A percentile compares a stretch with the other conserved stretches of the same genome.
Evolutionary conservation across 1,140 invertebrate species (phyloP).

Genomic region (Dufourea novaeangliae): DNA sequence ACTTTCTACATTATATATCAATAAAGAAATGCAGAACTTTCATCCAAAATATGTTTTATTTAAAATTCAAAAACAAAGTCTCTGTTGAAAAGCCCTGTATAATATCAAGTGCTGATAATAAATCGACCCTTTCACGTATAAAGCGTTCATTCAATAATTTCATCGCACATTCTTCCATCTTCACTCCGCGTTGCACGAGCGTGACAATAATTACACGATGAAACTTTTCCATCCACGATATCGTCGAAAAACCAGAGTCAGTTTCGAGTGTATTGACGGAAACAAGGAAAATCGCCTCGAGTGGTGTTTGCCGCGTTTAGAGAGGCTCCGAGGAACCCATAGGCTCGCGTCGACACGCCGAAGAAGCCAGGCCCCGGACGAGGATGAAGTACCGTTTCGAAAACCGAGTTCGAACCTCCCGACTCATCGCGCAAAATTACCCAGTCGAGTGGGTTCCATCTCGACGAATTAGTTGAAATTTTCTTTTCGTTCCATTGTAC

Average conservation of each 20-base stretch:
- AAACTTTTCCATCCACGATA: too few relatives aligned
- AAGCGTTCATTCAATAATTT: too few relatives aligned
- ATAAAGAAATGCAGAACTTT: too few relatives aligned
- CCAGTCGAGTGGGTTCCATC: conserved; percentile 66
- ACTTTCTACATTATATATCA: too few relatives aligned
- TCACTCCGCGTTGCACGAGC: too few relatives aligned
- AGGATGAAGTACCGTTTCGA: conserved; percentile 51
- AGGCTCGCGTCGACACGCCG: not conserved
- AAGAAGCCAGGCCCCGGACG: not conserved
- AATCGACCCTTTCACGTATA: too few relatives aligned
- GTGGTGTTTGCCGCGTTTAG: conserved; percentile 50
- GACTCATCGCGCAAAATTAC: conserved; percentile 75
- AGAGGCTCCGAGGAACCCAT: not conserved
- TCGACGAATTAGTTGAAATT: conserved; percentile 74
- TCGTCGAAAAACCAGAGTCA: conserved; percentile 8
- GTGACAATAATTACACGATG: too few relatives aligned
- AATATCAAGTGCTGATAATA: too few relatives aligned
- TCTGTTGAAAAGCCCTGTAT: too few relatives aligned
- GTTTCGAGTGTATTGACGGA: conserved; percentile 6
- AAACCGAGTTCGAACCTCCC: conserved; percentile 57
- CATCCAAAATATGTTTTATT: too few relatives aligned
- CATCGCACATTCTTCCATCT: too few relatives aligned
- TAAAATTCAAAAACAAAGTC: too few relatives aligned
- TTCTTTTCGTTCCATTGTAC: conserved; percentile 64
- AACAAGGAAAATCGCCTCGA: conserved; percentile 47